These are phyloP conservation scores for Etia nguti DNA, from an alignment of 2,113 vertebrate species.

Conservation along the genomic window DNA sequence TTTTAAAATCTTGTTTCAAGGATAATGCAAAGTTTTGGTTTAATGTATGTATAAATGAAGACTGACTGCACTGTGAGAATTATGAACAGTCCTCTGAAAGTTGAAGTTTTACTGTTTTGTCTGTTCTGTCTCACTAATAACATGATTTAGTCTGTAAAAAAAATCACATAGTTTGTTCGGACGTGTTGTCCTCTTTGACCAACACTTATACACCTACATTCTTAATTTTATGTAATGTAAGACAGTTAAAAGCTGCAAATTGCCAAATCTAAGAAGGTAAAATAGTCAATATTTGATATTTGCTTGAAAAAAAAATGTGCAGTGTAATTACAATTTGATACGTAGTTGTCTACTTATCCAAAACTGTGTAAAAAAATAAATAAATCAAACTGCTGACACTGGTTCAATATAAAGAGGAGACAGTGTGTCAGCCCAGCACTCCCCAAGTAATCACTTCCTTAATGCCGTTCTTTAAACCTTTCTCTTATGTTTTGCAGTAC, in stretches of 20 bases:
- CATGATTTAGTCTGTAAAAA: background rate
- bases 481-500: conserved; percentile 73
- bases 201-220: background rate
- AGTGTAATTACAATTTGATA: background rate
- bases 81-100: background rate
- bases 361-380: background rate
- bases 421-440: background rate
- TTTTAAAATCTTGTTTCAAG: background rate
- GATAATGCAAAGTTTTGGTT: background rate
- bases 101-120: background rate
- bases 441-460: background rate
- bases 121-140: background rate
- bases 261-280: background rate
- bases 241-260: background rate
- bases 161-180: background rate
- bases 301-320: background rate
- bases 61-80: background rate
- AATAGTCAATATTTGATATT: background rate
- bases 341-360: fast-evolving
- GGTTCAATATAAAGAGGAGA: background rate
- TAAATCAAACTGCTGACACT: background rate
- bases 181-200: background rate
- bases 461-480: background rate
- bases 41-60: background rate
- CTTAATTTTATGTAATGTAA: background rate